Evolutionary conservation across 2,113 vertebrate genomes (phyloP).

Genomic region (Apistogramma diplotaenia): DNA sequence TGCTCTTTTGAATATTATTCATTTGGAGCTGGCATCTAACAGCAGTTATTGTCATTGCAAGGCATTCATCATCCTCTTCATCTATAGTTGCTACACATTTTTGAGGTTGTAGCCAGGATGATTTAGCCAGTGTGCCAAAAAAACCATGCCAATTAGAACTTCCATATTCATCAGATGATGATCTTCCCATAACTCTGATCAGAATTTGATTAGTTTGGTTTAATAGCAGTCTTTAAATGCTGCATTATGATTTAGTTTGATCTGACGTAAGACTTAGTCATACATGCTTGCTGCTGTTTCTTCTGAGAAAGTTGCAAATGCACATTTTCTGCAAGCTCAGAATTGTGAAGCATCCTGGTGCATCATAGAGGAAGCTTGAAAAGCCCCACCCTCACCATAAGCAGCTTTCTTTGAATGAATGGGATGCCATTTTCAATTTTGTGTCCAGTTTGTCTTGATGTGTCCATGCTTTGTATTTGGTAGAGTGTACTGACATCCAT

Average conservation of each 20-base stretch:
- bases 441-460: neutral
- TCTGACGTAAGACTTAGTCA: neutral
- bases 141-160: neutral
- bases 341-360: neutral
- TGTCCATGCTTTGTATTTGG: neutral
- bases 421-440: neutral
- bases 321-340: neutral
- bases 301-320: neutral
- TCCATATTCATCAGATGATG: neutral
- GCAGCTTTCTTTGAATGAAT: neutral
- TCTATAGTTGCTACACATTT: neutral
- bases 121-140: neutral
- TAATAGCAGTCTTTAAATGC: neutral
- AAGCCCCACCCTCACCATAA: neutral
- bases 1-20: too few relatives aligned
- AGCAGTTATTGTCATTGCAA: neutral
- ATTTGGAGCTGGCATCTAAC: neutral
- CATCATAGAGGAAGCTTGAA: too few relatives aligned
- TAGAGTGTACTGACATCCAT: too few relatives aligned
- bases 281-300: neutral
- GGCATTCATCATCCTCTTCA: neutral
- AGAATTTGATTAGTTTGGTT: neutral
- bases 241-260: neutral
- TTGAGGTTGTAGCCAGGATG: neutral
- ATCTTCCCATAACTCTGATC: neutral